A percentile compares a stretch with the other conserved stretches of the same genome.
Evolutionary conservation across 2,113 vertebrate genomes (phyloP).

Genomic region (Alaudala cheleensis): DNA sequence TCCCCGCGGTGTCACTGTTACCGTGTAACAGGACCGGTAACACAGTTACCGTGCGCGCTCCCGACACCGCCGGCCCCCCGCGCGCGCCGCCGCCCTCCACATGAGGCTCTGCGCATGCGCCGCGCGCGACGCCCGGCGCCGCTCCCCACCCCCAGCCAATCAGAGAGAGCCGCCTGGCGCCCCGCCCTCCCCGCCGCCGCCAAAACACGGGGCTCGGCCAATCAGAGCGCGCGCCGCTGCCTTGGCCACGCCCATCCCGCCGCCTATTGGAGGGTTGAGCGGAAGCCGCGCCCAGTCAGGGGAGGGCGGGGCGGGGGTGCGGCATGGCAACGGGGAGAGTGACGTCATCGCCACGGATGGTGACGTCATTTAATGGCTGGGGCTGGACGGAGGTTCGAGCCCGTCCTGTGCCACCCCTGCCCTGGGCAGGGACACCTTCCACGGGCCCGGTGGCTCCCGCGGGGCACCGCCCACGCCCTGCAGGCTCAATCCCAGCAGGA

Average conservation of each 20-base stretch:
- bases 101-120: not conserved
- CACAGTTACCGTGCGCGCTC: not conserved
- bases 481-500: fast-evolving
- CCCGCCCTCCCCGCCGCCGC: not conserved
- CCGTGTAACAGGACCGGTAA: not conserved
- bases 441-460: fast-evolving
- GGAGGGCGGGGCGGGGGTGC: not conserved
- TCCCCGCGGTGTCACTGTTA: not conserved
- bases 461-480: not conserved
- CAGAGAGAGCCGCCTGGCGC: not conserved
- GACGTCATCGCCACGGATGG: fast-evolving
- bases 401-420: fast-evolving
- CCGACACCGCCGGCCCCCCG: not conserved
- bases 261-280: fast-evolving
- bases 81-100: not conserved
- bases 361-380: not conserved
- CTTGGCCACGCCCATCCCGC: fast-evolving
- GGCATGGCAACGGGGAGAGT: fast-evolving
- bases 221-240: fast-evolving
- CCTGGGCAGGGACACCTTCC: fast-evolving
- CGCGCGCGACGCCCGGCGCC: fast-evolving
- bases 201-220: not conserved
- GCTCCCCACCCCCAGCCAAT: not conserved
- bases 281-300: not conserved
- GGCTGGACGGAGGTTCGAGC: fast-evolving